Conservation (phyloP, 2,113 vertebrate species). For the Numida meleagris region DNA sequence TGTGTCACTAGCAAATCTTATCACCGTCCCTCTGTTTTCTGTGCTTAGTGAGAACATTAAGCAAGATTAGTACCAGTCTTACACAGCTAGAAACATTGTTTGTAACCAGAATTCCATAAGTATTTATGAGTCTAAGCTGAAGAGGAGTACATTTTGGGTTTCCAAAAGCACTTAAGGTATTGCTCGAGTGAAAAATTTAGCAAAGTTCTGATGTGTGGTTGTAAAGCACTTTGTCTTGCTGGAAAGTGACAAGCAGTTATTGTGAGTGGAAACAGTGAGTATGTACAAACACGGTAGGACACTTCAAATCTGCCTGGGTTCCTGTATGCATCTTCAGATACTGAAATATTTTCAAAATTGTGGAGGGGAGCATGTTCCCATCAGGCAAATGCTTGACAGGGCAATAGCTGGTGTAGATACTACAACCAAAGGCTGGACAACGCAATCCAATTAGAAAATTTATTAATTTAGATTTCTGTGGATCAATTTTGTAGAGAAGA, state of each 20-base stretch:
- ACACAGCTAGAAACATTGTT: neutral
- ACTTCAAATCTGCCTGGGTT: neutral
- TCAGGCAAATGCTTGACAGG: neutral
- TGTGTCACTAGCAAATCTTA: neutral
- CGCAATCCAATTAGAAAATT: neutral
- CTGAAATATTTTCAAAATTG: neutral
- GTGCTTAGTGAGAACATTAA: neutral
- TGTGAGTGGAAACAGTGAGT: neutral
- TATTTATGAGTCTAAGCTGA: neutral
- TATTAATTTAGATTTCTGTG: neutral
- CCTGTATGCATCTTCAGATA: neutral
- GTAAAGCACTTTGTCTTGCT: neutral
- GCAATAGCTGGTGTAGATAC: neutral
- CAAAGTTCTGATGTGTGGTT: neutral
- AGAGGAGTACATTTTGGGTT: neutral
- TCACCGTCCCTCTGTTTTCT: neutral
- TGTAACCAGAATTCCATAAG: neutral
- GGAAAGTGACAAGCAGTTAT: neutral
- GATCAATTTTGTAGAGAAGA: neutral
- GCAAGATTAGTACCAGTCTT: neutral
- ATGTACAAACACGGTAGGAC: neutral
- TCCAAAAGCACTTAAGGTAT: neutral
- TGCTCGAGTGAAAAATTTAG: neutral
- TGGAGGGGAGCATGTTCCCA: neutral
- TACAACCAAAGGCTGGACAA: neutral